Evolutionary conservation across 2,797 vertebrate genomes (phyloP).

Genomic region (Discoglossus pictus): DNA sequence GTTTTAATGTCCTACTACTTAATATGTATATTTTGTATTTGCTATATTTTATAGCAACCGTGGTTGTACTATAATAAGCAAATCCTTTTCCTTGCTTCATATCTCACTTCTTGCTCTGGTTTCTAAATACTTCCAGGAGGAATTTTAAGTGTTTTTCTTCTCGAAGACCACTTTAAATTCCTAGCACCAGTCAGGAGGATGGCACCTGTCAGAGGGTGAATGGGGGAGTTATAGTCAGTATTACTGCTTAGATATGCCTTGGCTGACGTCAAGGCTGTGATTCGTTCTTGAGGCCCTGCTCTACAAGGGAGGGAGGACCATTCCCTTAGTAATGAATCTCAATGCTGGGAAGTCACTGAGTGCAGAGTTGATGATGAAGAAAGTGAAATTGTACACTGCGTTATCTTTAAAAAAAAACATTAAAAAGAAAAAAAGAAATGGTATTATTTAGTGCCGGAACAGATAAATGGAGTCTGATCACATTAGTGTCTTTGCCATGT

Average conservation of each 20-base stretch:
- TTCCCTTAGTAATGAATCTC: slow-evolving; percentile 36
- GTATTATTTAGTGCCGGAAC: too few relatives aligned
- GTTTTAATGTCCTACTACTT: too few relatives aligned
- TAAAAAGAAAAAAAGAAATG: too few relatives aligned
- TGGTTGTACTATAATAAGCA: not conserved
- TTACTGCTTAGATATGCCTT: slow-evolving; percentile 14
- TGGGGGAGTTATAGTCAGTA: slow-evolving; percentile 29
- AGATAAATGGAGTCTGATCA: too few relatives aligned
- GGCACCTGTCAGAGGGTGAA: slow-evolving; percentile 32
- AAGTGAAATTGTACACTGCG: too few relatives aligned
- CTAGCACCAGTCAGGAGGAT: slow-evolving; percentile 30
- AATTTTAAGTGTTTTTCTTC: slow-evolving; percentile 46
- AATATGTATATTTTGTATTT: not conserved
- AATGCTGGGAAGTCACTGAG: not conserved
- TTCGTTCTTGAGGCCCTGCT: slow-evolving; percentile 14
- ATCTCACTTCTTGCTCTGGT: slow-evolving; percentile 9
- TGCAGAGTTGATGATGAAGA: not conserved
- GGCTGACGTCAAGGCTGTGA: slow-evolving; percentile 31
- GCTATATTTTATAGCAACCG: not conserved
- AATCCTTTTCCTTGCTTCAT: slow-evolving; percentile 1
- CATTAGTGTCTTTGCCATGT: too few relatives aligned
- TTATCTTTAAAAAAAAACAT: too few relatives aligned
- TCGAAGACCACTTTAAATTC: slow-evolving; percentile 44
- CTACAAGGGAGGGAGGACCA: slow-evolving; percentile 27
- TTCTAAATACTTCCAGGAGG: slow-evolving; percentile 29